Percentiles rank a stretch among this genome's conserved stretches.
phyloP scores from a whole-genome alignment of 2,888 invertebrate species.

The Drosophila austrosaltans region DNA sequence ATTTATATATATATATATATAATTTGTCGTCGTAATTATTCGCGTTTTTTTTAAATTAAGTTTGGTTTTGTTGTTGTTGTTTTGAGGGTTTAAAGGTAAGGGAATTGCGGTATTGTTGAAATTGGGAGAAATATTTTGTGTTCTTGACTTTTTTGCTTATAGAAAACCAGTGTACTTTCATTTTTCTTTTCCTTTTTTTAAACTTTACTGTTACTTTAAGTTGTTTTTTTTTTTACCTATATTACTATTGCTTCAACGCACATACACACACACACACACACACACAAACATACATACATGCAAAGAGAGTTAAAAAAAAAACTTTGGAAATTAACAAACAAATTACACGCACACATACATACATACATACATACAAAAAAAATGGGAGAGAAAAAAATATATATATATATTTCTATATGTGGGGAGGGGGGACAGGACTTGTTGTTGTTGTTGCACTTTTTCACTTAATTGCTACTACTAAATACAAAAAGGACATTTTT shows the following conservation, averaged over 20 bases:
- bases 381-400: constrained; percentile 13
- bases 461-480: constrained; percentile 26
- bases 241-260: constrained; percentile 45
- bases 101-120: constrained; percentile 3
- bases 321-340: constrained; percentile 17
- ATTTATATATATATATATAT: constrained; percentile 26
- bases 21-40: constrained; percentile 37
- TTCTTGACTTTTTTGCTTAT: constrained; percentile 50
- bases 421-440: constrained; percentile 17
- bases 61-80: constrained; percentile 4
- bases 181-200: constrained; percentile 1
- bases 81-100: constrained; percentile 7
- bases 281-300: not conserved
- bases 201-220: constrained; percentile 4
- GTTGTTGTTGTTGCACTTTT: constrained; percentile 17
- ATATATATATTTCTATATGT: constrained; percentile 20
- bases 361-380: not conserved
- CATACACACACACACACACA: not conserved
- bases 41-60: constrained; percentile 13
- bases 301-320: constrained; percentile 11
- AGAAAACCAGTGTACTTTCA: constrained; percentile 49
- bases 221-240: constrained; percentile 25
- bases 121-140: constrained; percentile 23
- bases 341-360: not conserved
- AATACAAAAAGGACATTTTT: constrained; percentile 63